Conservation (phyloP, 1,140 invertebrate genomes). For the Cherax destructor region DNA sequence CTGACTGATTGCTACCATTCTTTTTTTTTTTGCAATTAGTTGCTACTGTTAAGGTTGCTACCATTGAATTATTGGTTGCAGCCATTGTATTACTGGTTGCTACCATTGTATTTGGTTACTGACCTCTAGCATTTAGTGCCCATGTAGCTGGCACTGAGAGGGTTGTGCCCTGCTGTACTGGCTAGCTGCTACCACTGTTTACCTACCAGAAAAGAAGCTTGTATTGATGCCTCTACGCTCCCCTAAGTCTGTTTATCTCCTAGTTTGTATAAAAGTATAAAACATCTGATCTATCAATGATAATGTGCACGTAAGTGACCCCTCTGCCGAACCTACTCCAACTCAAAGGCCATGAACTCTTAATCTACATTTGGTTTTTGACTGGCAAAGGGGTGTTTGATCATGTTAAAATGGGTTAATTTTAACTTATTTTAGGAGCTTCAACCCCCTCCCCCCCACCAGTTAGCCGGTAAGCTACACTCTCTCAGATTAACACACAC, state of each 20-base stretch:
- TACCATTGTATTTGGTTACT: background rate
- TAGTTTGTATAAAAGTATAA: conserved; percentile 68
- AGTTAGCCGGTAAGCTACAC: background rate
- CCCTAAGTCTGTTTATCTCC: conserved; percentile 36
- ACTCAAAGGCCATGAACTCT: background rate
- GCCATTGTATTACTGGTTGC: background rate
- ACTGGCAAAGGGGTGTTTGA: conserved; percentile 5
- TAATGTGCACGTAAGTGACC: conserved; percentile 1
- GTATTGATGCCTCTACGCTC: background rate
- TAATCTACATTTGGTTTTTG: background rate
- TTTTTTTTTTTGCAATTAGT: background rate
- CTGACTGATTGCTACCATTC: background rate
- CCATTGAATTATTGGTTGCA: background rate
- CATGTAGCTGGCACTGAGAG: background rate
- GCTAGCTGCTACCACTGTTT: background rate
- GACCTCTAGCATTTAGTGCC: background rate
- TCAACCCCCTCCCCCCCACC: background rate
- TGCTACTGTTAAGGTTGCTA: background rate
- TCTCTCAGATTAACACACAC: background rate
- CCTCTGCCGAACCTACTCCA: background rate
- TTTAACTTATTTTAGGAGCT: background rate
- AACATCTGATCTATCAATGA: conserved; percentile 59
- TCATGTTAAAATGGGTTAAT: background rate
- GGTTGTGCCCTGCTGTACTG: background rate
- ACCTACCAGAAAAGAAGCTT: conserved; percentile 4